phyloP scores from a whole-genome alignment of 2,888 invertebrate genomes.

The Eupithecia vulgata region DNA sequence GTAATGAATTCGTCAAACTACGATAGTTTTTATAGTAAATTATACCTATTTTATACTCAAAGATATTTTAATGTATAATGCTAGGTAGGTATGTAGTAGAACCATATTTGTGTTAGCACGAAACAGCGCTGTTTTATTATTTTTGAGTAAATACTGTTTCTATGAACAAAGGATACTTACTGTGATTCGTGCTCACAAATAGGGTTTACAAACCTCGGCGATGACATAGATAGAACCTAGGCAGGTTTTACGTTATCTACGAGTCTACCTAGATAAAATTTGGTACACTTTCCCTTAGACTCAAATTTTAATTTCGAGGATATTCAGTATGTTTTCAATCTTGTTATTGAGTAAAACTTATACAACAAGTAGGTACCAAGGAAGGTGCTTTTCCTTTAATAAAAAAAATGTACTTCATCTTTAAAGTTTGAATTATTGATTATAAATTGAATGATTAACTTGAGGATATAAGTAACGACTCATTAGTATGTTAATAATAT shows the following conservation, averaged over 20 bases:
- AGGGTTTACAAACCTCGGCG: not conserved
- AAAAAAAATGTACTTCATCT: not conserved
- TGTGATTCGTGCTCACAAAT: not conserved
- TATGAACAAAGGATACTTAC: not conserved
- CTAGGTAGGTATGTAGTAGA: not conserved
- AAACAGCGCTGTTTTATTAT: not conserved
- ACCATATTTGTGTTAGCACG: not conserved
- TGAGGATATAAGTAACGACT: not conserved
- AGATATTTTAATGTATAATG: not conserved
- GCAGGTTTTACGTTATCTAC: too few species aligned
- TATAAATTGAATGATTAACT: not conserved
- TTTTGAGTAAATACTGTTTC: not conserved
- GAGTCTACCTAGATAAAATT: not conserved
- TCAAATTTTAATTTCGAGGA: too few species aligned
- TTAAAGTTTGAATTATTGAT: not conserved
- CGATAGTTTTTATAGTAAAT: too few species aligned
- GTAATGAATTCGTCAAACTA: too few species aligned
- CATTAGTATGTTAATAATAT: not conserved
- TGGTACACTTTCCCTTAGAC: not conserved
- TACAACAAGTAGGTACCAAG: not conserved
- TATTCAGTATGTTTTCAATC: not conserved
- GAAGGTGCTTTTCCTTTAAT: not conserved
- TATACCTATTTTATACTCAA: not conserved
- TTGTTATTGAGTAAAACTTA: not conserved
- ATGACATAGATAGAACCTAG: not conserved